Conservation (phyloP, 2,888 invertebrate species). For the Pterostichus niger region DNA sequence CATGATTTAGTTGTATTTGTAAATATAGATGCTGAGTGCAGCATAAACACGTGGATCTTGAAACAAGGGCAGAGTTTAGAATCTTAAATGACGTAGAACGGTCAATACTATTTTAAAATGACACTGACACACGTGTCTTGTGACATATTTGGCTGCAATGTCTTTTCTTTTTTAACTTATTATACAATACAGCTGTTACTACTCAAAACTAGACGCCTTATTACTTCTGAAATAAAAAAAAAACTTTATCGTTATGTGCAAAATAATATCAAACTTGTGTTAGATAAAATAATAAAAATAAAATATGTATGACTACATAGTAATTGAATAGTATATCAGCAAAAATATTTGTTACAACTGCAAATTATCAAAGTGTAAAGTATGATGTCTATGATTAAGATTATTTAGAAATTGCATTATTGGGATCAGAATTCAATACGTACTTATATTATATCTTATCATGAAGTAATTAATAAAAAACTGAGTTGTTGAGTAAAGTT, state of each 20-base stretch:
- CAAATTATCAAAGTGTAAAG: neutral
- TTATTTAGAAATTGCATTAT: neutral
- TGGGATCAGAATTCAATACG: neutral
- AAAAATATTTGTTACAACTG: slow-evolving; percentile 10
- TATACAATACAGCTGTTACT: slow-evolving; percentile 54
- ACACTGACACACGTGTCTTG: slow-evolving; percentile 61
- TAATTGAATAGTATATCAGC: neutral
- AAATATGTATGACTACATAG: neutral
- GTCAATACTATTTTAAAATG: slow-evolving; percentile 61
- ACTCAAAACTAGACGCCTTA: slow-evolving; percentile 3
- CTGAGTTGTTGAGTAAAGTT: slow-evolving; percentile 6
- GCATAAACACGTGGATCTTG: slow-evolving; percentile 13
- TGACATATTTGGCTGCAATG: slow-evolving; percentile 55
- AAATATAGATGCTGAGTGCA: neutral
- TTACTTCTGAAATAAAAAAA: neutral
- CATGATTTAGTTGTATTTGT: slow-evolving; percentile 4
- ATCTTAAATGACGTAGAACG: slow-evolving; percentile 32
- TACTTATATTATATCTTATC: slow-evolving; percentile 21
- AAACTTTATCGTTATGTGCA: neutral
- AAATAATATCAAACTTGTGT: neutral
- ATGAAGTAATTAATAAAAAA: neutral
- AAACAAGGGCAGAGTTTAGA: slow-evolving; percentile 24
- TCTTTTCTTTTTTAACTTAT: slow-evolving; percentile 53
- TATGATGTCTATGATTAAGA: neutral
- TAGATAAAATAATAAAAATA: slow-evolving; percentile 30